Evolutionary conservation across 2,113 vertebrate genomes (phyloP), one percentile per base, ranked within the genome.

Genomic region (Oreochromis tanganicae): DNA sequence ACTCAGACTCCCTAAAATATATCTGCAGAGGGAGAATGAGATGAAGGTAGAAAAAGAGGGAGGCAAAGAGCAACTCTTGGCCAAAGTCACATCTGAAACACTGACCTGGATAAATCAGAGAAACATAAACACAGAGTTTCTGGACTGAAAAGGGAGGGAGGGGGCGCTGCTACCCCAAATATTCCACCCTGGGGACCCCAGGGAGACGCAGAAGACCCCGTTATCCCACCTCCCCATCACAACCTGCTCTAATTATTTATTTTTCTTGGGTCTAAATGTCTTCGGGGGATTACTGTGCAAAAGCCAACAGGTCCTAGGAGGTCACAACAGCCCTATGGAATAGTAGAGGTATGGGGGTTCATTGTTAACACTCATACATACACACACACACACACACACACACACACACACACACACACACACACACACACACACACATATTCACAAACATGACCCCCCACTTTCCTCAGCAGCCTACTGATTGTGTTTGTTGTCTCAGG

Each of bases 401-500:
- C 29, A 63, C 59, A 24, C 24, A 41, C 52, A 71, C 48, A 46
- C 19, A 66, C 61, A 66, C 59, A 63, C 78, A 38, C 57, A 61
- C 66, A 38, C 48, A 2, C 34, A 50, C 50, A 50, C 50, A 63
- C 85, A 46, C 82, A n/a, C 85, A 89, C 91, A 80, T 13, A 88
- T 48, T 46, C 81, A 88, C 90, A 92, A 85, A 89, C 86, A 80
- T 17, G 16, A 11, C 89, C 87, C 82, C 86, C 83, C 82, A 73
- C 63, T 55, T 78, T 87, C 79, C 68, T 61, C 81, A 36, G 27
- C 85, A 88, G 90, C 85, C 80, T 61, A 73, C 91, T 94, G 94
- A 94, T 94, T 94, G 92, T 91, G 94, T 96, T 95, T 95, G 95
- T 95, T 94, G 93, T 95, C 92, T 92, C 94, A 92, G 94, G 92